Conservation (phyloP, 2,888 invertebrate genomes). For the Ceriagrion tenellum region DNA sequence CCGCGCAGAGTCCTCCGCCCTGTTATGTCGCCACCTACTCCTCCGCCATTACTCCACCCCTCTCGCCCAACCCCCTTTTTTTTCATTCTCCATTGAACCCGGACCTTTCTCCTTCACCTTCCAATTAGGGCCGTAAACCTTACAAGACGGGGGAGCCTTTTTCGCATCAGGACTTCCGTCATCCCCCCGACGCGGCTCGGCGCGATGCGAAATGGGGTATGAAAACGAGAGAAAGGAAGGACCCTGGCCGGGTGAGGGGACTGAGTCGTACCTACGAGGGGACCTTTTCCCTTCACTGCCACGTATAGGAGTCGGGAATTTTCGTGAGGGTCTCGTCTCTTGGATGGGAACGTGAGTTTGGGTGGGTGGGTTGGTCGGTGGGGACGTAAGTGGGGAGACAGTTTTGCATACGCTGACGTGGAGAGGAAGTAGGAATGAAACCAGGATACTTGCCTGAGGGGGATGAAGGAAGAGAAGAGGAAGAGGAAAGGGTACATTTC, state of each 20-base stretch:
- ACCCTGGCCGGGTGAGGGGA: neutral
- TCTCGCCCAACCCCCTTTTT: neutral
- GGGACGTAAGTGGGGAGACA: neutral
- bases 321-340: neutral
- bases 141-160: neutral
- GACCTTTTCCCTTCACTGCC: neutral
- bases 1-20: neutral
- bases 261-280: neutral
- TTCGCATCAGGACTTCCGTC: neutral
- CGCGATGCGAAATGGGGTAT: neutral
- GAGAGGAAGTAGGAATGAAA: neutral
- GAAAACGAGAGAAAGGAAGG: neutral
- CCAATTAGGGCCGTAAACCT: neutral
- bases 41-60: neutral
- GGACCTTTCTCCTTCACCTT: neutral
- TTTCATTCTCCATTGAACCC: neutral
- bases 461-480: neutral
- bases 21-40: neutral
- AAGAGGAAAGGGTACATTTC: neutral
- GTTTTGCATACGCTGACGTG: neutral
- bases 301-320: neutral
- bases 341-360: neutral
- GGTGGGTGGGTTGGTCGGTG: neutral
- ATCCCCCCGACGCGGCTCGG: neutral
- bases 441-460: neutral